phyloP scores from a whole-genome alignment of 2,113 vertebrate genomes.

The Amblyornis subalaris region DNA sequence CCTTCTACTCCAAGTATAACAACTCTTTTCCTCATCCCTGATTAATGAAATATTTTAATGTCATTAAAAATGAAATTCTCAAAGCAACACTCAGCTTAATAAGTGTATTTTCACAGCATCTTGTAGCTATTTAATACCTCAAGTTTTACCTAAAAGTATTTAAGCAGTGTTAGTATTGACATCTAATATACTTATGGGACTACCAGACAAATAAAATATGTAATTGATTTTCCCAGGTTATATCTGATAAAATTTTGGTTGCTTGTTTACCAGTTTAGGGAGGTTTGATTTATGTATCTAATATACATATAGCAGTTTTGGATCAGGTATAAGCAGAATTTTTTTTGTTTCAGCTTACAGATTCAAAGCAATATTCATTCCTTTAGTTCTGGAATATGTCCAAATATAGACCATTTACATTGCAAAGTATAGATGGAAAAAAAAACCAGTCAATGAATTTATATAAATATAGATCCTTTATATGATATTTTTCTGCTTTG shows the following conservation, averaged over 20 bases:
- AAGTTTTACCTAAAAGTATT: not conserved
- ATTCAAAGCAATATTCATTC: conserved; percentile 17
- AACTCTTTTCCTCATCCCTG: not conserved
- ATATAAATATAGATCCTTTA: not conserved
- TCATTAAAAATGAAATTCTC: not conserved
- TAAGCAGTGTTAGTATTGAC: not conserved
- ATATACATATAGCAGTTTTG: not conserved
- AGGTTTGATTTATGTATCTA: not conserved
- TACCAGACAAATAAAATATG: not conserved
- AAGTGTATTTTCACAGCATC: not conserved
- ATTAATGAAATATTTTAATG: not conserved
- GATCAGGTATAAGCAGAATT: not conserved
- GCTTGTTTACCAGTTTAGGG: not conserved
- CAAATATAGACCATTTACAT: conserved; percentile 3
- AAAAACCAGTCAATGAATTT: not conserved
- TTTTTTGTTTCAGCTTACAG: not conserved
- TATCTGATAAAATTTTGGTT: not conserved
- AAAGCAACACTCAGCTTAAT: not conserved
- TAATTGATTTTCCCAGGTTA: not conserved
- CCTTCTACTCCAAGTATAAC: not conserved
- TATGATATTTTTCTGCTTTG: not conserved
- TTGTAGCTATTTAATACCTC: not conserved
- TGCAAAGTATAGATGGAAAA: not conserved
- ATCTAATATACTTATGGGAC: not conserved
- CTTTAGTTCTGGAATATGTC: conserved; percentile 7